Percentiles rank a stretch among this genome's conserved stretches.
phyloP scores from a whole-genome alignment of 1,140 invertebrate species.

The Bombyx mandarina region DNA sequence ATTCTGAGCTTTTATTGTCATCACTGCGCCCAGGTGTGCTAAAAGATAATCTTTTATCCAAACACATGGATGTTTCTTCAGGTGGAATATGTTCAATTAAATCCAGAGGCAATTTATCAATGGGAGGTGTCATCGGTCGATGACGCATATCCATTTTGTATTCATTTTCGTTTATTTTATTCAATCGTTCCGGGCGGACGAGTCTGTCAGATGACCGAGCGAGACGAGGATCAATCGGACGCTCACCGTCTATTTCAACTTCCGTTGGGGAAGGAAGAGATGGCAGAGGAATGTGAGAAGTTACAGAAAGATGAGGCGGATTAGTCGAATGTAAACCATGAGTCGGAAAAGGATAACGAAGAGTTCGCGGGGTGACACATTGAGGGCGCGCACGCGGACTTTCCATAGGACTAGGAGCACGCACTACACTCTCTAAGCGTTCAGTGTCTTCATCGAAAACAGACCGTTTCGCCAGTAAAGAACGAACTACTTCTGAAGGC shows the following conservation, averaged over 20 bases:
- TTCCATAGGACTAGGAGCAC: slow-evolving; percentile 45
- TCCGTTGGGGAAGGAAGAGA: background rate
- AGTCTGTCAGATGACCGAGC: slow-evolving; percentile 20
- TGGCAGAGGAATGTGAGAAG: background rate
- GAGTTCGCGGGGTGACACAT: slow-evolving; percentile 74
- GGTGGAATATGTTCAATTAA: slow-evolving; percentile 16
- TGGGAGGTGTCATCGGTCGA: slow-evolving; percentile 42
- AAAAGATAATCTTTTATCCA: slow-evolving; percentile 19
- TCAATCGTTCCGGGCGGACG: slow-evolving; percentile 23
- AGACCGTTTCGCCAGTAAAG: slow-evolving; percentile 90
- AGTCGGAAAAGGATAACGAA: slow-evolving; percentile 61
- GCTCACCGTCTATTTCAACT: slow-evolving; percentile 40
- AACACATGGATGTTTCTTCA: slow-evolving; percentile 8
- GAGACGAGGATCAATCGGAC: slow-evolving; percentile 31
- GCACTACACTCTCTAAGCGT: slow-evolving; percentile 87
- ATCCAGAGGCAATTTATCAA: slow-evolving; percentile 28
- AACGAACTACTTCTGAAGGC: slow-evolving; percentile 94
- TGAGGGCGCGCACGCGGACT: slow-evolving; percentile 33
- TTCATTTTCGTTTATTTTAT: slow-evolving; percentile 33
- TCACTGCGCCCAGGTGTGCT: slow-evolving; percentile 3
- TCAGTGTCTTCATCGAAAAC: slow-evolving; percentile 97
- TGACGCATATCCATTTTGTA: slow-evolving; percentile 27
- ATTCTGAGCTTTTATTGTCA: slow-evolving; percentile 17
- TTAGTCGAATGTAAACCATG: background rate
- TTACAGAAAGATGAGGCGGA: background rate